Conservation (phyloP, 1,140 invertebrate species). For the Lamellibrachia luymesi region DNA sequence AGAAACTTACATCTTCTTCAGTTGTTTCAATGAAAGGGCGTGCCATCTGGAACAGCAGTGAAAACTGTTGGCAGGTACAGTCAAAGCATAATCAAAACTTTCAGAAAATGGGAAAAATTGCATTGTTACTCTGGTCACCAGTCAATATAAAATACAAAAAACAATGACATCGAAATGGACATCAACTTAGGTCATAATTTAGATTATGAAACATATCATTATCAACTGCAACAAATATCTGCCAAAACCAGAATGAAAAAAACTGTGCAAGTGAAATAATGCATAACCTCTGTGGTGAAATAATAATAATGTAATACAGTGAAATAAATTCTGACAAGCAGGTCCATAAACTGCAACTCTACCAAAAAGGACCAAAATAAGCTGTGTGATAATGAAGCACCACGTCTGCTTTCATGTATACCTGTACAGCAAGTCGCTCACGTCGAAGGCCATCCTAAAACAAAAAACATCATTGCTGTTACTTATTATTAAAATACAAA, state of each 20-base stretch:
- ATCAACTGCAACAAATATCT: background rate
- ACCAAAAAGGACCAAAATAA: too few species aligned
- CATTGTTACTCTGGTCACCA: background rate
- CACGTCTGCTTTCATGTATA: background rate
- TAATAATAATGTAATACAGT: too few species aligned
- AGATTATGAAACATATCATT: background rate
- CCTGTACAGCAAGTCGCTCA: background rate
- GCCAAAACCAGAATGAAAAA: background rate
- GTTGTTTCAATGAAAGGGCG: conserved; percentile 36
- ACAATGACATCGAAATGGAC: background rate
- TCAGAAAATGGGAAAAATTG: too few species aligned
- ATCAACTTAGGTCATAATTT: background rate
- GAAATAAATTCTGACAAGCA: too few species aligned
- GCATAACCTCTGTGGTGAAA: too few species aligned
- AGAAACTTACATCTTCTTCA: conserved; percentile 38
- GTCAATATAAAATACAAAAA: background rate
- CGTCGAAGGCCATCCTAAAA: conserved; percentile 16
- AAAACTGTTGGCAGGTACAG: background rate
- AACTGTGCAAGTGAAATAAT: background rate
- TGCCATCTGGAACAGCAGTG: conserved; percentile 27
- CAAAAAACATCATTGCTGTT: background rate
- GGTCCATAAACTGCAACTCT: too few species aligned
- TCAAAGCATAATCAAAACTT: background rate
- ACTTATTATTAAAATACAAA: background rate
- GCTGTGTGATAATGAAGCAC: background rate